Percentiles rank a stretch among this genome's conserved stretches.
Conservation (phyloP, 2,797 vertebrate genomes). For the Ceryle rudis region DNA sequence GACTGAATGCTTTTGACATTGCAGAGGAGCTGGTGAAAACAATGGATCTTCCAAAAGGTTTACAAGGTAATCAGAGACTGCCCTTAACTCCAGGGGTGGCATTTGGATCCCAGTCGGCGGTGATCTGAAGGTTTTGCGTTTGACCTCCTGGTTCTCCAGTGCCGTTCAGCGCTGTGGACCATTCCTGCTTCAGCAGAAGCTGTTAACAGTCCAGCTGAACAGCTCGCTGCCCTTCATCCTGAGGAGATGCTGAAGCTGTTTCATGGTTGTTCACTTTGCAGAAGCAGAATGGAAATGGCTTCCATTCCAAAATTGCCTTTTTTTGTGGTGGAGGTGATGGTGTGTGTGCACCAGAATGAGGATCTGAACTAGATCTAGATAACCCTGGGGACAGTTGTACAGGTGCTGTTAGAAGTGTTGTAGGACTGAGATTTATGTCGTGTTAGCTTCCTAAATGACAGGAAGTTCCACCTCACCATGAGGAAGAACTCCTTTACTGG, state of each 20-base stretch:
- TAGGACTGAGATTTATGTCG: not conserved
- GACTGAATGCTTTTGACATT: constrained; percentile 96
- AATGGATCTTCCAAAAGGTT: constrained; percentile 97
- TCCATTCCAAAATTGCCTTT: not conserved
- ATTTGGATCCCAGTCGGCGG: not conserved
- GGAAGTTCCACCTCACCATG: no score
- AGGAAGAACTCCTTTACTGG: no score
- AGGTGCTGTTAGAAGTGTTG: not conserved
- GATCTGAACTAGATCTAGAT: not conserved
- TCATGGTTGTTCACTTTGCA: not conserved
- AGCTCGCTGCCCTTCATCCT: not conserved
- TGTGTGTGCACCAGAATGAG: not conserved
- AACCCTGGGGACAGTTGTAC: not conserved
- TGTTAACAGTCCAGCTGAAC: not conserved
- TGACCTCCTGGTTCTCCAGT: not conserved
- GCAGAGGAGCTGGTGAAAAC: constrained; percentile 98
- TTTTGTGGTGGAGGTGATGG: no score
- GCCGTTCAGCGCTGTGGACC: not conserved
- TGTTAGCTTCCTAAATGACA: not conserved
- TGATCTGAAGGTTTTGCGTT: not conserved
- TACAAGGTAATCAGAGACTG: constrained; percentile 86
- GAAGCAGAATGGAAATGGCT: not conserved
- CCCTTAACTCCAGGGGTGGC: not conserved
- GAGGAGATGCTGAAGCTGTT: not conserved
- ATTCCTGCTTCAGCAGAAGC: not conserved